Conservation (phyloP, 2,797 vertebrate genomes). For the Melopsittacus undulatus region DNA sequence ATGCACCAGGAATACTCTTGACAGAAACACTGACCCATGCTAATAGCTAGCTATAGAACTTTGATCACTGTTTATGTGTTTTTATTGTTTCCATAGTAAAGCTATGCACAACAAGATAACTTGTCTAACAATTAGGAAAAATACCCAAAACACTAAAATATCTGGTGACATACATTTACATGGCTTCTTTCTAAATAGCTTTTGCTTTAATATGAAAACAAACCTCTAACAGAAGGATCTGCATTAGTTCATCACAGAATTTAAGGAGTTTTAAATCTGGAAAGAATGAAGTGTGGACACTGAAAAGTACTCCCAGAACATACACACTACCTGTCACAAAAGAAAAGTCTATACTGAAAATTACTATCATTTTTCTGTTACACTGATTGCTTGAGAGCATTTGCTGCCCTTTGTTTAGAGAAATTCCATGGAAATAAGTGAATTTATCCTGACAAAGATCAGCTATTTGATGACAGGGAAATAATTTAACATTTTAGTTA, state of each 20-base stretch:
- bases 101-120: background rate
- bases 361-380: background rate
- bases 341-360: background rate
- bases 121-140: background rate
- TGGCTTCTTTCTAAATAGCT: background rate
- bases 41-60: background rate
- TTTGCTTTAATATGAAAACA: background rate
- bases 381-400: background rate
- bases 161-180: background rate
- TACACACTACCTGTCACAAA: background rate
- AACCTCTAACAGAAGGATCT: background rate
- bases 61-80: background rate
- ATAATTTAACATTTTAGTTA: background rate
- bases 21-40: background rate
- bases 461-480: background rate
- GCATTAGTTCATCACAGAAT: background rate
- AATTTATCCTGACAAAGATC: background rate
- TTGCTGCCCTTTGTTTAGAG: background rate
- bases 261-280: background rate
- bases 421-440: background rate
- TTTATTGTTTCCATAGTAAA: background rate
- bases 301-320: background rate
- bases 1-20: background rate
- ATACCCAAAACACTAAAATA: background rate
- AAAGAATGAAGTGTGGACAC: background rate